phyloP scores from a whole-genome alignment of 2,113 vertebrate species.

The Lepus timidus region DNA sequence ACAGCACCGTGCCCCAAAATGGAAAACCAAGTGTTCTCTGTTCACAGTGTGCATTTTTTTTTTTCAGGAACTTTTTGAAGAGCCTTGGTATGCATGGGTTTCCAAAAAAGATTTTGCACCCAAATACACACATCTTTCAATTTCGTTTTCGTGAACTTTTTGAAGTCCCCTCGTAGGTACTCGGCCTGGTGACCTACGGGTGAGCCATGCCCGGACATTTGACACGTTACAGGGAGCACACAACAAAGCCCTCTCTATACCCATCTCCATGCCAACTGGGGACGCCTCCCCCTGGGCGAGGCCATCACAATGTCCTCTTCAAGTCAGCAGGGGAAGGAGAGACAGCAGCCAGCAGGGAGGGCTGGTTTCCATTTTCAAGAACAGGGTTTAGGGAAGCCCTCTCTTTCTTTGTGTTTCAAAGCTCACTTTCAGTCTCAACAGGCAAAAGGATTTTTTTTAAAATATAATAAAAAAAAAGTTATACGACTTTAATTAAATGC shows the following conservation, averaged over 20 bases:
- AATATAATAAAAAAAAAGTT: conserved; percentile 88
- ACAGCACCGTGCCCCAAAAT: too few relatives aligned
- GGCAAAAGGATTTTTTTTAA: conserved; percentile 66
- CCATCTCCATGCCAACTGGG: background rate
- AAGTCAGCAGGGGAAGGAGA: background rate
- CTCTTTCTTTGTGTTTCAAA: conserved; percentile 78
- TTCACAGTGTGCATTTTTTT: too few relatives aligned
- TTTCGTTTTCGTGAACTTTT: too few relatives aligned
- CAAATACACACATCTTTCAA: too few relatives aligned
- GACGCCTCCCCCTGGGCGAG: background rate
- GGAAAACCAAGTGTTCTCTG: too few relatives aligned
- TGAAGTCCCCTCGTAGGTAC: too few relatives aligned
- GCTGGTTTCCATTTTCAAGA: conserved; percentile 76
- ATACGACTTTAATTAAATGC: conserved; percentile 93
- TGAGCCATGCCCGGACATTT: rapidly evolving
- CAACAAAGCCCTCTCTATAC: rapidly evolving
- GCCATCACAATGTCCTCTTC: background rate
- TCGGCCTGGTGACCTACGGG: too few relatives aligned
- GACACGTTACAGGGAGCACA: background rate
- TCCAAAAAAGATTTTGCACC: too few relatives aligned
- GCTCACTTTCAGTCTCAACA: conserved; percentile 78
- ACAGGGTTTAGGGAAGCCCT: background rate
- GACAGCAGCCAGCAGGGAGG: background rate
- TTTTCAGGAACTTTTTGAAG: too few relatives aligned
- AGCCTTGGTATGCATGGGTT: rapidly evolving